Evolutionary conservation across 2,888 invertebrate genomes (phyloP), one percentile per base, ranked within the genome.

Genomic region (Mystacides longicornis): DNA sequence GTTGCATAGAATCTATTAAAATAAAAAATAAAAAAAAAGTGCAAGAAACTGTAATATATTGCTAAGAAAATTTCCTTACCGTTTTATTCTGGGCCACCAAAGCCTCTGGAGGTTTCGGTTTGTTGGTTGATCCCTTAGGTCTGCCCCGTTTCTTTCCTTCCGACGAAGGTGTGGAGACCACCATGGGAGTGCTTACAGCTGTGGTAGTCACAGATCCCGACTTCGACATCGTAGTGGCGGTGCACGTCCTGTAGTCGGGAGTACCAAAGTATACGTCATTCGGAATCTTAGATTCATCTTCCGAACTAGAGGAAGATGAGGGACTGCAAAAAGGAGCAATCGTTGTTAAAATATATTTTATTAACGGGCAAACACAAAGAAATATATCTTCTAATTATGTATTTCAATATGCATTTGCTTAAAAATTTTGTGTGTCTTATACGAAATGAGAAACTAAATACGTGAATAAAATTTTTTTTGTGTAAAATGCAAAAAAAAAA

Each of bases 61-160:
- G n/a, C n/a, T n/a, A n/a, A n/a, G n/a, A 27, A 7, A 27, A 27
- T 27, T 27, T 27, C 27, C 37, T 37, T 37, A 37, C 37, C 7
- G 37, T 3, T 37, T 37, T 21, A 16, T 21, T 43, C 53, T 65
- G 58, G 62, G 63, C 61, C 1, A 45, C 53, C 51, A 66, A 58
- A 27, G 61, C 23, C 45, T 67, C 69, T 2, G 67, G 56, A 5
- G 70, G 66, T 67, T 73, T 74, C 37, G 73, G 73, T 67, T 75
- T 75, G 69, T 77, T 77, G 31, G 75, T 75, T 3, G 76, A 77
- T n/a, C 77, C 77, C 55, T 77, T 77, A 1, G 77, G 77, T 0
- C 77, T 72, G 11, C 77, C 77, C 56, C 77, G 69, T 67, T 77
- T 77, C 65, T 77, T 77, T 4, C 71, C 72, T 74, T 77, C 60